Percentiles rank a stretch among this genome's conserved stretches.
Evolutionary conservation across 2,797 vertebrate species (phyloP).

Genomic region (Pseudomugil tenellus): DNA sequence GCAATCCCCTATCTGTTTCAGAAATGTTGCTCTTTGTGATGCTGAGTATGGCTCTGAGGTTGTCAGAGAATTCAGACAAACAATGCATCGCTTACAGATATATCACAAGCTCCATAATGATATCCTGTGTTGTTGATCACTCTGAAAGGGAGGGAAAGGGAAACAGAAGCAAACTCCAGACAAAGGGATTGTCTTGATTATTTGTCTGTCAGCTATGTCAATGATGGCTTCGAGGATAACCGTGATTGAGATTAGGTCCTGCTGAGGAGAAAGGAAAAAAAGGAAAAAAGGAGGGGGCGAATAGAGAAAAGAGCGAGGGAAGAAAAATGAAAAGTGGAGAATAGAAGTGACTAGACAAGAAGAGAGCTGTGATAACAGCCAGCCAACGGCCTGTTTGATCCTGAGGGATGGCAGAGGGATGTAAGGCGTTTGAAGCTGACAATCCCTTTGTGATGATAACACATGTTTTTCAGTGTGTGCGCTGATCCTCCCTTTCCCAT

Average conservation of each 20-base stretch:
- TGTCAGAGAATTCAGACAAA: slow-evolving; percentile 59
- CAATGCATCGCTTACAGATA: slow-evolving; percentile 68
- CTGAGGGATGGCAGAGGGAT: slow-evolving; percentile 80
- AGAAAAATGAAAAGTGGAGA: slow-evolving; percentile 61
- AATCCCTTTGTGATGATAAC: slow-evolving; percentile 85
- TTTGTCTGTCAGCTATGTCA: slow-evolving; percentile 69
- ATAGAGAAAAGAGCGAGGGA: slow-evolving; percentile 25
- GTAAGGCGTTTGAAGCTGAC: slow-evolving; percentile 83
- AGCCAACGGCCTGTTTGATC: slow-evolving; percentile 84
- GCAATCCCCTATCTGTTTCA: slow-evolving; percentile 63
- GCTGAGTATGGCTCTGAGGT: slow-evolving; percentile 60
- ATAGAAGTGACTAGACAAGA: slow-evolving; percentile 68
- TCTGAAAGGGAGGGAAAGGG: slow-evolving; percentile 32
- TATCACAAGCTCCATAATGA: slow-evolving; percentile 60
- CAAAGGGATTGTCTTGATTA: slow-evolving; percentile 74
- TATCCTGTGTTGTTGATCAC: slow-evolving; percentile 61
- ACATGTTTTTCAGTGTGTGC: slow-evolving; percentile 78
- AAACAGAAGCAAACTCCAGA: slow-evolving; percentile 63
- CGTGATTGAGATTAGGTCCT: slow-evolving; percentile 70
- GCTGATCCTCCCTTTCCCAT: slow-evolving; percentile 77
- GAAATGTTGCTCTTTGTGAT: slow-evolving; percentile 60
- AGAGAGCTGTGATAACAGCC: slow-evolving; percentile 72
- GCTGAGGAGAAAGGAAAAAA: slow-evolving; percentile 39
- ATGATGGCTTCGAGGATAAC: slow-evolving; percentile 69
- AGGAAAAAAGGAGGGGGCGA: slow-evolving; percentile 39